phyloP scores from a whole-genome alignment of 2,113 vertebrate genomes.

The cattle (Bos taurus) region ARS-UCD2.0 NC_037328.1:30702001-30702500 shows the following conservation, averaged over 20 bases:
- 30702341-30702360: neutral
- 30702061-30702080: neutral
- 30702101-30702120: neutral
- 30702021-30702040: neutral
- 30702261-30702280: neutral
- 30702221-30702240: neutral
- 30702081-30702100: neutral
- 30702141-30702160: neutral
- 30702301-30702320: neutral
- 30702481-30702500: neutral
- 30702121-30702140: neutral
- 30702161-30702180: neutral
- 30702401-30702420: neutral
- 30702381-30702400: neutral
- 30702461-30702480: neutral
- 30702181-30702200: neutral
- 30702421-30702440: neutral
- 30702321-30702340: neutral
- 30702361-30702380: neutral
- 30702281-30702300: neutral
- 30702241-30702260: neutral
- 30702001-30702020: neutral
- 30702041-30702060: neutral
- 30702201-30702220: neutral
- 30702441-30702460: neutral